A percentile compares a stretch with the other conserved stretches of the same genome.
These are phyloP conservation scores for Pelecanus crispus DNA, from an alignment of 2,113 vertebrate genomes.

Conservation along the genomic window DNA sequence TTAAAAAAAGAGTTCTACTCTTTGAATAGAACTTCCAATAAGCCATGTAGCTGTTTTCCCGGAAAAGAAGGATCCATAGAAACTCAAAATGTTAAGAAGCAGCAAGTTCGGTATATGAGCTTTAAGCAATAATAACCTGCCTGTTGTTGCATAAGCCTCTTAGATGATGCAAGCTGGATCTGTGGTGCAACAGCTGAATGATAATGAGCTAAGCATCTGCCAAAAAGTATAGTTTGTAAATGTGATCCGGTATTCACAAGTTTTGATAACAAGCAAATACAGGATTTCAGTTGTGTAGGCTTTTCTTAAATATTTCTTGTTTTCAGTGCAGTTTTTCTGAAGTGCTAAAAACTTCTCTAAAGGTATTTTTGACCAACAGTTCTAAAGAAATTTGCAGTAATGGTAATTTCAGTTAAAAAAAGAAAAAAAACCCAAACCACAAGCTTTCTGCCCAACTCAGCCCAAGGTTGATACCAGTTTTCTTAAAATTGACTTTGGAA, in stretches of 20 bases:
- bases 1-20: too few species aligned
- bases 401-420: neutral
- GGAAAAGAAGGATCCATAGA: neutral
- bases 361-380: neutral
- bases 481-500: neutral
- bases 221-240: neutral
- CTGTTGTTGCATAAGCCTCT: conserved; percentile 3
- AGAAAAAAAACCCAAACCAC: neutral
- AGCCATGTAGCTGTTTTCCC: neutral
- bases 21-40: neutral
- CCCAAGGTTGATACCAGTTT: neutral
- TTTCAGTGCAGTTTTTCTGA: neutral
- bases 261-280: neutral
- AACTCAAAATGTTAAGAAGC: neutral
- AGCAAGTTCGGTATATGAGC: neutral
- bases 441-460: neutral
- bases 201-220: neutral
- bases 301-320: neutral
- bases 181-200: neutral
- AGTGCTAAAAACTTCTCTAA: neutral
- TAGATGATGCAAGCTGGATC: neutral
- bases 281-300: neutral
- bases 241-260: neutral
- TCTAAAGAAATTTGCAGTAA: neutral
- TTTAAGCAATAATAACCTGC: neutral